A percentile compares a stretch with the other conserved stretches of the same genome.
phyloP scores from a whole-genome alignment of 2,113 vertebrate genomes.

The Phyllostomus hastatus region DNA sequence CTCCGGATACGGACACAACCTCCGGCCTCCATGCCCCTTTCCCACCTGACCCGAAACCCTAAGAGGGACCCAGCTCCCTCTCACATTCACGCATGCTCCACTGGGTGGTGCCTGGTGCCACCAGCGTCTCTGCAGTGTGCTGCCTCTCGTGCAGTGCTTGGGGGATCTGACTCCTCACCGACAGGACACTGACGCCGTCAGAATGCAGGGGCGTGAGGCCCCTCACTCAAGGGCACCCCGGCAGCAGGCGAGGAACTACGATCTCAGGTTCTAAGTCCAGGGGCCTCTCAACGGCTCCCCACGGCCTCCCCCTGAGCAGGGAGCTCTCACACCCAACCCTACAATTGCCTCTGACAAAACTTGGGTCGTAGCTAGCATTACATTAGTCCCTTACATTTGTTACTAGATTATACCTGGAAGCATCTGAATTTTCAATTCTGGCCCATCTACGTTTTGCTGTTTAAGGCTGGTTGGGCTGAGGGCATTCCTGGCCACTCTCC shows the following conservation, averaged over 20 bases:
- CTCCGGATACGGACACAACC: background rate
- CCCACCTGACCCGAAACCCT: background rate
- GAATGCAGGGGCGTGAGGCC: background rate
- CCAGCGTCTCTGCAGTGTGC: fast-evolving
- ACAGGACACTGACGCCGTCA: background rate
- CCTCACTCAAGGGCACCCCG: background rate
- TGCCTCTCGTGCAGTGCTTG: background rate
- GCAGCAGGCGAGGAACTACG: background rate
- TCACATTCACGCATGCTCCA: background rate
- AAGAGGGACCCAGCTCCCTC: background rate
- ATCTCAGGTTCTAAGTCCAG: background rate
- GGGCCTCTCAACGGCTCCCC: background rate
- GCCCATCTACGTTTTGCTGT: background rate
- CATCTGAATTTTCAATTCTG: background rate
- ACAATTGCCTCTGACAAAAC: background rate
- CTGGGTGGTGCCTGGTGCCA: background rate
- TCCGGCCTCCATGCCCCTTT: background rate
- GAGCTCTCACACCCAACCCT: background rate
- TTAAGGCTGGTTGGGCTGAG: background rate
- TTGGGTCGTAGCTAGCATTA: background rate
- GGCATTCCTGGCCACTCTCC: background rate
- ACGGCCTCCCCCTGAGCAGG: background rate
- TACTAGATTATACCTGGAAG: background rate
- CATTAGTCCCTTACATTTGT: background rate
- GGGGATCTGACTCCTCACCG: background rate